Percentiles rank a stretch among this genome's conserved stretches.
These are phyloP conservation scores for Gymnocephalus cernua DNA, from an alignment of 2,113 vertebrate genomes.

Conservation along the genomic window DNA sequence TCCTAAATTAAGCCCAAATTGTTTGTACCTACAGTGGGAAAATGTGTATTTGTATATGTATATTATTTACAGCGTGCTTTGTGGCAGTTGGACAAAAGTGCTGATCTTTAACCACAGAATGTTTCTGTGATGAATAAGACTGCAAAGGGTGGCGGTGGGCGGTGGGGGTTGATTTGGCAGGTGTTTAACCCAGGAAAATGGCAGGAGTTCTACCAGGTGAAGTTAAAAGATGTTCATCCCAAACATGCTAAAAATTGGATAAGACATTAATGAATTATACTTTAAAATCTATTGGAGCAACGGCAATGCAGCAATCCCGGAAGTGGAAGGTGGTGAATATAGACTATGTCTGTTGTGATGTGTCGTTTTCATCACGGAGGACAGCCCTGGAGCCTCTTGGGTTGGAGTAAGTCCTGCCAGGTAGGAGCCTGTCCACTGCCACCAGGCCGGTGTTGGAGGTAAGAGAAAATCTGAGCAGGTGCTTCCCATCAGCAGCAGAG, in stretches of 20 bases:
- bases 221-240: slow-evolving; percentile 26
- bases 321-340: too few species aligned
- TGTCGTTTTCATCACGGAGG: neutral
- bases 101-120: slow-evolving; percentile 10
- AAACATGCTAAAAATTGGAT: neutral
- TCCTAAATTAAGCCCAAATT: slow-evolving; percentile 39
- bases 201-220: slow-evolving; percentile 37
- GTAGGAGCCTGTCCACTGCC: slow-evolving; percentile 14
- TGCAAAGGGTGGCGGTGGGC: neutral
- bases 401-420: slow-evolving; percentile 4
- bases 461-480: neutral
- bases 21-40: slow-evolving; percentile 1
- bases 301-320: too few species aligned
- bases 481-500: neutral
- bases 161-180: neutral
- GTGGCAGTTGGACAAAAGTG: neutral
- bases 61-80: slow-evolving; percentile 2
- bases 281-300: neutral
- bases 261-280: neutral
- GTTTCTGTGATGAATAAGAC: slow-evolving; percentile 8
- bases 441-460: neutral
- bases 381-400: neutral
- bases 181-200: slow-evolving; percentile 10
- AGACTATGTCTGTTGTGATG: neutral
- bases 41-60: slow-evolving; percentile 19